Percentiles rank a stretch among this genome's conserved stretches.
Conservation (phyloP, 2,797 vertebrate species). For the Pygocentrus nattereri region DNA sequence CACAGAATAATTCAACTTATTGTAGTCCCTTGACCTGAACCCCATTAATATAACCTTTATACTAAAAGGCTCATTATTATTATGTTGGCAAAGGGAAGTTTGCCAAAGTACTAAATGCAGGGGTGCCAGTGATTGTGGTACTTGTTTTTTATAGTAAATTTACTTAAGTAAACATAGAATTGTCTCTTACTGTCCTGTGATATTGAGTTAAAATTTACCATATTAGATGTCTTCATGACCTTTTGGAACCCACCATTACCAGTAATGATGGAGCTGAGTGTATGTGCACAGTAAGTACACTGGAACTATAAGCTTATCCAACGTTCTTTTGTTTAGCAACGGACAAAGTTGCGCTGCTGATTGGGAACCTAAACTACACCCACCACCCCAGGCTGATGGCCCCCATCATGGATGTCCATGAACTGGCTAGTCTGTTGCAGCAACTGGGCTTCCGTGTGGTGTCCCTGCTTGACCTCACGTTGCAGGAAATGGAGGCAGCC, state of each 20-base stretch:
- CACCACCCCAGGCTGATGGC: constrained; percentile 84
- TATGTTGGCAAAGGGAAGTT: no score
- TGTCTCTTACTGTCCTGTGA: no score
- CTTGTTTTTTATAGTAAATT: no score
- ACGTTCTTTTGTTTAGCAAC: constrained; percentile 74
- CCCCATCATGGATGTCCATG: constrained; percentile 86
- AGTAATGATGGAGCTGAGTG: background rate
- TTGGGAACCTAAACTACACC: constrained; percentile 87
- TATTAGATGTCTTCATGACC: no score
- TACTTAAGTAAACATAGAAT: no score
- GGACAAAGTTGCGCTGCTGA: constrained; percentile 88
- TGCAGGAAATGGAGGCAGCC: constrained; percentile 82
- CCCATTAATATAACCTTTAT: no score
- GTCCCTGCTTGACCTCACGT: constrained; percentile 87
- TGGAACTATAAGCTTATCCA: background rate
- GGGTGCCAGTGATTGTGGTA: no score
- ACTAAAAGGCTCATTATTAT: no score
- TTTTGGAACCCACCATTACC: background rate
- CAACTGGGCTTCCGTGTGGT: constrained; percentile 87
- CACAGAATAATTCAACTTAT: no score
- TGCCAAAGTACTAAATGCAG: no score
- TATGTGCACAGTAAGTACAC: background rate
- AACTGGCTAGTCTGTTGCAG: constrained; percentile 82
- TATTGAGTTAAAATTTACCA: no score
- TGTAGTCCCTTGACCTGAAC: no score